Evolutionary conservation across 2,797 vertebrate species (phyloP), one percentile per base, ranked within the genome.

Genomic region (Mallotus villosus): DNA sequence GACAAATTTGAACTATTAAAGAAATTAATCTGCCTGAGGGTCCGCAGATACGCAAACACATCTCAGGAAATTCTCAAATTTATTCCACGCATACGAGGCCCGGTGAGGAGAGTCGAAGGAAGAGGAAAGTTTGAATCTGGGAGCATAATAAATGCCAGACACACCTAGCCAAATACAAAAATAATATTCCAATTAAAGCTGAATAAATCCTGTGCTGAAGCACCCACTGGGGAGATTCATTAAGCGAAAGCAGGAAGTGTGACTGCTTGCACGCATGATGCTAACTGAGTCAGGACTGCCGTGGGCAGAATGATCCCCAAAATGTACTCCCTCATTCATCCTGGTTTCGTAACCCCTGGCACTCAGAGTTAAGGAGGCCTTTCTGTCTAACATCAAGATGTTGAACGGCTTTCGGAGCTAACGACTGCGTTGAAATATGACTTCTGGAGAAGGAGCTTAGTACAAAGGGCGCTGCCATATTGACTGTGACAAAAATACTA

Each of bases 181-280:
- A 73, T 74, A 80, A 80, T 72, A 74, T 75, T 69, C 66, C 84
- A 89, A 91, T 91, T 92, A 87, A 88, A 90, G 79, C 75, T 78
- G 86, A 90, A 90, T 90, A 85, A 90, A 90, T 90, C 79, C 74
- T 49, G 8, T 19, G 55, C 32, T 24, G 55, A 77, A 82, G 78
- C 64, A 24, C 68, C 49, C 84, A 81, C 81, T 25, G 29, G 81
- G 78, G 86, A 63, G 24, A 89, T 88, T 90, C 67, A 67, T 79
- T 77, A 49, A 78, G 78, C 71, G 72, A 89, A 24, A 73, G 71
- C 78, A 86, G 77, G 77, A 84, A 82, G 82, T 74, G 66, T 68
- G 82, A 80, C 75, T 63, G 37, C 49, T 69, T 76, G 67, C 71
- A 71, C 73, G 65, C 69, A 61, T 82, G 80, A 85, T 76, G 6